Evolutionary conservation across 37 sponge, comb jelly and placozoan species (phyloP).

Genomic region (Aphrocallistes beatrix): DNA sequence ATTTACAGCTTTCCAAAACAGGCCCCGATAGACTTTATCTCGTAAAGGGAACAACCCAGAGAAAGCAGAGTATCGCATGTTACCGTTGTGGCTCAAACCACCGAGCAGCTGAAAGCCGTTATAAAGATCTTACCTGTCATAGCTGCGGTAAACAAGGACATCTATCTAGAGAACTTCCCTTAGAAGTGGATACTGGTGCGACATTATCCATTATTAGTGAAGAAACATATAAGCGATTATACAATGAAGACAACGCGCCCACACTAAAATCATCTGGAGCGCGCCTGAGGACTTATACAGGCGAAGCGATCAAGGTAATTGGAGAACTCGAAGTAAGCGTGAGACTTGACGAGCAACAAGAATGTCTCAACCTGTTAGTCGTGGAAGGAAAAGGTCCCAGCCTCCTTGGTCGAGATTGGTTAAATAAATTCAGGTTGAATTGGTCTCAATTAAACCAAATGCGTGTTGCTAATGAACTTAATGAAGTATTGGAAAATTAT

Average conservation of each 20-base stretch:
- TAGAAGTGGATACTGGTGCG: background rate
- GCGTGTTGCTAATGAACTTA: background rate
- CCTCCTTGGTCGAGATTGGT: conserved; percentile 20
- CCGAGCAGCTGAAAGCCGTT: background rate
- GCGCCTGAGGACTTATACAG: conserved; percentile 20
- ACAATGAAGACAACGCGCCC: background rate
- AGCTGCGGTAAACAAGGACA: conserved; percentile 34
- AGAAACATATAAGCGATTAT: background rate
- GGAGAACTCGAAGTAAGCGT: conserved; percentile 10
- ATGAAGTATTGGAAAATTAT: conserved; percentile 14
- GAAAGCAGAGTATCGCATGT: background rate
- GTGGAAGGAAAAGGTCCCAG: conserved; percentile 22
- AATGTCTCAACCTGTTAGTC: background rate
- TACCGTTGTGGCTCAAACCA: conserved; percentile 18
- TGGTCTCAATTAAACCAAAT: conserved; percentile 3
- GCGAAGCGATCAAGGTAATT: background rate
- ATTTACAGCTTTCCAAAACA: background rate
- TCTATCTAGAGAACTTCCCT: background rate
- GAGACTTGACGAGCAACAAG: background rate
- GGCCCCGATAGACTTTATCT: background rate
- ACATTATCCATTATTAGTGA: background rate
- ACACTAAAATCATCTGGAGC: background rate
- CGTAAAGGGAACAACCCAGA: background rate
- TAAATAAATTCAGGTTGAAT: background rate
- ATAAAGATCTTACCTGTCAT: conserved; percentile 22